A percentile compares a stretch with the other conserved stretches of the same genome.
Evolutionary conservation across 2,113 vertebrate genomes (phyloP).

Genomic region (Xiphias gladius): DNA sequence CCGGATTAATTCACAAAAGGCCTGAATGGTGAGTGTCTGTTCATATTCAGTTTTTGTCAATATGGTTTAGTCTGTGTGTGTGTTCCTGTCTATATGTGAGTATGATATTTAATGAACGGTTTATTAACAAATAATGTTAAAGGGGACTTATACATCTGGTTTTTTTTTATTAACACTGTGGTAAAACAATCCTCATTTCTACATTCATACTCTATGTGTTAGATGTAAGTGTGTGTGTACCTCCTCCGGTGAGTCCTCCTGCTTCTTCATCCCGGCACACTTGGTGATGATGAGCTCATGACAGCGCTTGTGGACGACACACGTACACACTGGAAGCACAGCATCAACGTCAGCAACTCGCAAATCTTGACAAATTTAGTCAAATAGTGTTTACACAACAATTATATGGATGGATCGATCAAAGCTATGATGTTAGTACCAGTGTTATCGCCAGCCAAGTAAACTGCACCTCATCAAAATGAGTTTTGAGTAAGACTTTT

Average conservation of each 20-base stretch:
- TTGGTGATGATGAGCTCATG: conserved; percentile 99
- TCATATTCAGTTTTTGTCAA: background rate
- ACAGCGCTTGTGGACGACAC: conserved; percentile 98
- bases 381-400: background rate
- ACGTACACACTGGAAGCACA: conserved; percentile 93
- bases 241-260: conserved; percentile 95
- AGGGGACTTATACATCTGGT: background rate
- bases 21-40: background rate
- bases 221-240: conserved; percentile 72
- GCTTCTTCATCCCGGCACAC: conserved; percentile 97
- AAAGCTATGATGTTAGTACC: too few relatives aligned
- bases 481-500: background rate
- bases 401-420: too few relatives aligned
- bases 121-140: too few relatives aligned
- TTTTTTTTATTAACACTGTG: background rate
- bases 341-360: background rate
- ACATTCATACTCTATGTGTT: background rate
- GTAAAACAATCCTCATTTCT: background rate
- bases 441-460: too few relatives aligned
- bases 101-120: background rate
- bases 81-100: background rate
- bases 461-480: background rate
- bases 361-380: background rate
- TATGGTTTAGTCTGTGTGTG: background rate
- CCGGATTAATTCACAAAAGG: background rate